phyloP scores from a whole-genome alignment of 2,888 invertebrate genomes.

The Luffia ferchaultella region DNA sequence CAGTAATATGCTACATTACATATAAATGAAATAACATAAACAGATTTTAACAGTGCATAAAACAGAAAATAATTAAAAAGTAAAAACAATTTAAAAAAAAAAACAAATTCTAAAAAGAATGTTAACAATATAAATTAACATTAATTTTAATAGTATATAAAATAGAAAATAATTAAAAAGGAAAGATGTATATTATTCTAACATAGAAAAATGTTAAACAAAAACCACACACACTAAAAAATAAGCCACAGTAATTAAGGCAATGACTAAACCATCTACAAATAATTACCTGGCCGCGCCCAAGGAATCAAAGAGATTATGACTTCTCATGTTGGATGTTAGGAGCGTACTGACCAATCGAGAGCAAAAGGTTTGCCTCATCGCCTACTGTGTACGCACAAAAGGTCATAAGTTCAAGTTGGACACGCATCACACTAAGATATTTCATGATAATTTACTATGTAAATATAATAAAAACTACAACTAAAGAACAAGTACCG shows the following conservation, averaged over 20 bases:
- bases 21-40: no score
- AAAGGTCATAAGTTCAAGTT: conserved; percentile 46
- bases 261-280: background rate
- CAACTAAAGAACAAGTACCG: background rate
- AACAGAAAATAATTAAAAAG: no score
- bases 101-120: background rate
- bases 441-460: background rate
- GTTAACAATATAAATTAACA: background rate
- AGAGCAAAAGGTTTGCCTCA: conserved; percentile 54
- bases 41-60: no score
- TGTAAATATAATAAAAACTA: background rate
- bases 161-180: conserved; percentile 5
- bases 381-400: conserved; percentile 59
- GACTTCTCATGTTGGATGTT: conserved; percentile 60
- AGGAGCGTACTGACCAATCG: conserved; percentile 51
- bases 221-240: conserved; percentile 23
- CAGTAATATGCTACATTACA: no score
- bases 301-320: conserved; percentile 52
- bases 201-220: conserved; percentile 9
- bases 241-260: conserved; percentile 8
- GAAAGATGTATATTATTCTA: conserved; percentile 9
- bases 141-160: background rate
- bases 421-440: conserved; percentile 20
- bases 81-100: background rate
- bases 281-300: conserved; percentile 53